Evolutionary conservation across 2,888 invertebrate genomes (phyloP).

Genomic region (Esperia sulphurella): DNA sequence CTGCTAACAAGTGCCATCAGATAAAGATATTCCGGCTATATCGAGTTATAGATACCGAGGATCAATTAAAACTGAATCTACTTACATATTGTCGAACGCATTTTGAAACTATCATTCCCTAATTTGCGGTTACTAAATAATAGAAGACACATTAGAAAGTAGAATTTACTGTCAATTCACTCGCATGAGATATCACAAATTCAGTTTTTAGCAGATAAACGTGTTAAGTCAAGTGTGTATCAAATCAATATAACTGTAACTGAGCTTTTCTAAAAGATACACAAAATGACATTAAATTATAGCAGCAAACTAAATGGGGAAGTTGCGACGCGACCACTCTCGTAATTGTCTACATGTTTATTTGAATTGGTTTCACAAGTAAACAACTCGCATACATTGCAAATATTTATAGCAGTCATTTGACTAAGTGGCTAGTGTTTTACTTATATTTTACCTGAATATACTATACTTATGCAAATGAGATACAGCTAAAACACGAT

Average conservation of each 20-base stretch:
- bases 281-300: not conserved
- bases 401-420: not conserved
- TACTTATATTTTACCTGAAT: not conserved
- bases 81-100: no score
- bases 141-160: not conserved
- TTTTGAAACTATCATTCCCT: no score
- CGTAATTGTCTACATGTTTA: slow-evolving; percentile 43
- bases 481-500: no score
- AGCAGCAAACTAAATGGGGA: not conserved
- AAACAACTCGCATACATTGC: slow-evolving; percentile 28
- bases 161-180: no score
- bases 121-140: not conserved
- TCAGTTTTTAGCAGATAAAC: not conserved
- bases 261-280: not conserved
- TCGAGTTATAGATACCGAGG: no score
- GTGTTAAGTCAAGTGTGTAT: slow-evolving; percentile 1
- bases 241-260: not conserved
- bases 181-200: no score
- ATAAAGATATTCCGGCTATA: no score
- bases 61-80: no score
- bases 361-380: slow-evolving; percentile 52
- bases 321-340: slow-evolving; percentile 26
- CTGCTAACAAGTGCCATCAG: no score
- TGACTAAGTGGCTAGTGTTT: not conserved
- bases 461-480: no score